These are phyloP conservation scores for Eilema caniola DNA, from an alignment of 2,888 invertebrate genomes.

Conservation along the genomic window DNA sequence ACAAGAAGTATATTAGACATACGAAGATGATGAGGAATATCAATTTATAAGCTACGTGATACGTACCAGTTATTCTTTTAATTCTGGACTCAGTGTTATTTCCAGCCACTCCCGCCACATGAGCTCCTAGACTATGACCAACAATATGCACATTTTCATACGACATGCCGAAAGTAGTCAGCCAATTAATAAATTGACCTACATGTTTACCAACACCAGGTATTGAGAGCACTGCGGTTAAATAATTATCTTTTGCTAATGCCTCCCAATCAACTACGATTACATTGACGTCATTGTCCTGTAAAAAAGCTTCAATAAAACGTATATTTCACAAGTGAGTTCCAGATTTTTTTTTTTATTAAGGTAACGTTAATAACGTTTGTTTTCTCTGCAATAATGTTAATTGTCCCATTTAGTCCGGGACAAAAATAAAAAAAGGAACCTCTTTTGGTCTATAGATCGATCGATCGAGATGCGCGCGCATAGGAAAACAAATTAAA, in stretches of 20 bases:
- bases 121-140: slow-evolving; percentile 30
- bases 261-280: slow-evolving; percentile 78
- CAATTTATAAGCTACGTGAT: background rate
- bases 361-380: too few species aligned
- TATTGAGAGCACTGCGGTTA: slow-evolving; percentile 5
- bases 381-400: too few species aligned
- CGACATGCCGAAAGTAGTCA: slow-evolving; percentile 14
- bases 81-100: slow-evolving; percentile 8
- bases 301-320: slow-evolving; percentile 63
- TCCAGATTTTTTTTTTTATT: too few species aligned
- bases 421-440: too few species aligned
- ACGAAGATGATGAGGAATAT: too few species aligned
- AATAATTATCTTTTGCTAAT: slow-evolving; percentile 52
- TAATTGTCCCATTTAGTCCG: too few species aligned
- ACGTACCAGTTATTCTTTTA: slow-evolving; percentile 34
- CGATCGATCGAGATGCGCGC: too few species aligned
- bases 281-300: slow-evolving; percentile 69
- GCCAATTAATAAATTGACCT: slow-evolving; percentile 26
- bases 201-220: slow-evolving; percentile 16
- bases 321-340: background rate
- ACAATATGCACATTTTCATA: slow-evolving; percentile 24
- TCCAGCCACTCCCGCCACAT: slow-evolving; percentile 24
- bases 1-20: too few species aligned
- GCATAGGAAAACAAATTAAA: too few species aligned
- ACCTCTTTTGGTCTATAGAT: too few species aligned